Conservation (phyloP, 2,113 vertebrate genomes). For the Emydocephalus ijimae region DNA sequence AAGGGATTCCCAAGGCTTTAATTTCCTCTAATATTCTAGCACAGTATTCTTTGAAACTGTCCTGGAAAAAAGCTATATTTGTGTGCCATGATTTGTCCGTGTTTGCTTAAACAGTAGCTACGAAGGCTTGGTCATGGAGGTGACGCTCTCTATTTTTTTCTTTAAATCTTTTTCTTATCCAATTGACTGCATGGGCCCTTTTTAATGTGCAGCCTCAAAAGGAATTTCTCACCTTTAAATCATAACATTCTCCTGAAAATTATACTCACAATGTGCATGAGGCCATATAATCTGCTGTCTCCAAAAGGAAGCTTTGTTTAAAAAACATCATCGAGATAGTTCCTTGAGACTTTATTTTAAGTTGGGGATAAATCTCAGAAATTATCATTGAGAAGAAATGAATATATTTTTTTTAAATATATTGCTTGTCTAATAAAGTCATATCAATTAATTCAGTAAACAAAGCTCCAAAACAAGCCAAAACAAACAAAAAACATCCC, state of each 20-base stretch:
- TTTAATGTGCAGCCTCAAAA: constrained; percentile 19
- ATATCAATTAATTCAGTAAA: background rate
- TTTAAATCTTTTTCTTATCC: constrained; percentile 45
- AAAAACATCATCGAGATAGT: background rate
- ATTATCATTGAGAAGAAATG: background rate
- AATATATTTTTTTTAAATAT: background rate
- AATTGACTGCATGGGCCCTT: constrained; percentile 29
- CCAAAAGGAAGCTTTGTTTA: background rate
- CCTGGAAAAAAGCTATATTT: background rate
- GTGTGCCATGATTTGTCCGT: background rate
- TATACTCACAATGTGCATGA: constrained; percentile 1
- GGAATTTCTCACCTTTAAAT: constrained; percentile 3
- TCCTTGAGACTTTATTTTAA: background rate
- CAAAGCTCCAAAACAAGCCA: fast-evolving
- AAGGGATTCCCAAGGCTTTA: background rate
- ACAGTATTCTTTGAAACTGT: constrained; percentile 41
- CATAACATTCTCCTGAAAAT: constrained; percentile 17
- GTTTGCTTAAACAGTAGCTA: background rate
- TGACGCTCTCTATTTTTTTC: constrained; percentile 1
- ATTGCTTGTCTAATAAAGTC: constrained; percentile 25
- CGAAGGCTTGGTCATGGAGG: background rate
- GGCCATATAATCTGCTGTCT: background rate
- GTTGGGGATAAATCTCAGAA: background rate
- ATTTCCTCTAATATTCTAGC: background rate
- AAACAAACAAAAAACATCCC: fast-evolving